Base-by-base conservation (phyloP, 2,797 vertebrate species). In the Sandelia bainsii region DNA sequence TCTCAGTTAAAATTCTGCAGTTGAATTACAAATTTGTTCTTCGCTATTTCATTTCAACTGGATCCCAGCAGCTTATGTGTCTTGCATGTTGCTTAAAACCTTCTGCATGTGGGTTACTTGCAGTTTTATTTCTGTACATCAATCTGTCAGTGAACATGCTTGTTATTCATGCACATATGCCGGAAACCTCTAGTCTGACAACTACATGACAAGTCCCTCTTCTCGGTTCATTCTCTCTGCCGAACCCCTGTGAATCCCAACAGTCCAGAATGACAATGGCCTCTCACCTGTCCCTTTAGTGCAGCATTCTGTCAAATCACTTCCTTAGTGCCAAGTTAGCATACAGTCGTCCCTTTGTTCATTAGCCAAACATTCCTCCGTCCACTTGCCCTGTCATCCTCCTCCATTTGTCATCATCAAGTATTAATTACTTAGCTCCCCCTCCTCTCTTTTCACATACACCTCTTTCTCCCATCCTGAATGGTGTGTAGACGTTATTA, bases 361-460 rank as follows among this genome's bases (percentile, higher is more conserved):
- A 88, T 90, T 91, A 92, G 80, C 72, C 81, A 80, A 84, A 83
- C 20, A 63, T 74, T 65, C 87, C 79, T 85, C 81, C 80, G 69
- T 81, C 78, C 51, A 59, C 82, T 84, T 72, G 67, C 87, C 86
- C 86, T 72, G 79, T 74, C 59, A 45, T 78, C 76, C 68, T 81
- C 83, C 79, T 86, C 80, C 77, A 92, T 93, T 94, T 87, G 71
- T 92, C 87, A 92, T 91, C 88, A 89, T 93, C 90, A 90, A 89
- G 85, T 87, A 88, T 92, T 94, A 93, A 94, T 94, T 92, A 91
- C 89, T 83, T n/a, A 53, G 72, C 81, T 71, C 79, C 67, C 72
- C 69, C 63, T 42, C 58, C 62, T 22, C 22, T 88, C 71, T 69
- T 66, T 60, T 61, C 66, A 61, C 74, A 58, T 78, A 72, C 61